Percentiles rank a stretch among this genome's conserved stretches.
Conservation (phyloP, 2,797 vertebrate species). For the Tenualosa ilisha region DNA sequence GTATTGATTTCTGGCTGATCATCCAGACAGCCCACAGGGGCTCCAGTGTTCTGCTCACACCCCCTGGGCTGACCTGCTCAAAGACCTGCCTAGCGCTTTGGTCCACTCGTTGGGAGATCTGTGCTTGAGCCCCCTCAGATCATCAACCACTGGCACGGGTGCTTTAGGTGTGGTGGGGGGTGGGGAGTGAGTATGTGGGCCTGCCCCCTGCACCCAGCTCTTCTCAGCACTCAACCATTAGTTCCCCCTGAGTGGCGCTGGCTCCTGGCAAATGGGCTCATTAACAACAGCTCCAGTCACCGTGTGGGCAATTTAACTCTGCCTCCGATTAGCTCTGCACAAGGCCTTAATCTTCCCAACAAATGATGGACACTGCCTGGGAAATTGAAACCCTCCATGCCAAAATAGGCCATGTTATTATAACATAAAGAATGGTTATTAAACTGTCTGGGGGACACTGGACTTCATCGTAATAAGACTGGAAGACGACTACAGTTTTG, state of each 20-base stretch:
- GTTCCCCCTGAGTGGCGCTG: constrained; percentile 68
- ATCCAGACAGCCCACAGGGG: neutral
- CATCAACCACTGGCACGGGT: neutral
- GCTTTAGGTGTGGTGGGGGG: neutral
- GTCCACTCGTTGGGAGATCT: neutral
- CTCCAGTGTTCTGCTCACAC: neutral
- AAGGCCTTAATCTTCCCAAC: constrained; percentile 72
- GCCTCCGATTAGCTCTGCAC: constrained; percentile 73
- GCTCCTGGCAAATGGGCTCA: constrained; percentile 74
- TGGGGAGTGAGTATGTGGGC: constrained; percentile 40
- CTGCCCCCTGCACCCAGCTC: constrained; percentile 57
- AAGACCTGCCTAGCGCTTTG: neutral
- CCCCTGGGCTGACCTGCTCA: neutral
- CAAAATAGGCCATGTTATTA: constrained; percentile 74
- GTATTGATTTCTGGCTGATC: constrained; percentile 14
- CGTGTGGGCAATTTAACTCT: constrained; percentile 72
- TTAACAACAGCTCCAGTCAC: constrained; percentile 75
- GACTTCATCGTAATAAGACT: constrained; percentile 80
- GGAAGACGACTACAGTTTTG: constrained; percentile 66
- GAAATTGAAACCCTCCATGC: constrained; percentile 77
- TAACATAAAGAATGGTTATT: constrained; percentile 83
- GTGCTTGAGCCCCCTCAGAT: constrained; percentile 15
- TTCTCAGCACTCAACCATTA: constrained; percentile 71
- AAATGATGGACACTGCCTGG: constrained; percentile 71
- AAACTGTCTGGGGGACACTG: constrained; percentile 78